Base-by-base conservation (phyloP, 2,888 invertebrate species). In the Cerceris rybyensis region DNA sequence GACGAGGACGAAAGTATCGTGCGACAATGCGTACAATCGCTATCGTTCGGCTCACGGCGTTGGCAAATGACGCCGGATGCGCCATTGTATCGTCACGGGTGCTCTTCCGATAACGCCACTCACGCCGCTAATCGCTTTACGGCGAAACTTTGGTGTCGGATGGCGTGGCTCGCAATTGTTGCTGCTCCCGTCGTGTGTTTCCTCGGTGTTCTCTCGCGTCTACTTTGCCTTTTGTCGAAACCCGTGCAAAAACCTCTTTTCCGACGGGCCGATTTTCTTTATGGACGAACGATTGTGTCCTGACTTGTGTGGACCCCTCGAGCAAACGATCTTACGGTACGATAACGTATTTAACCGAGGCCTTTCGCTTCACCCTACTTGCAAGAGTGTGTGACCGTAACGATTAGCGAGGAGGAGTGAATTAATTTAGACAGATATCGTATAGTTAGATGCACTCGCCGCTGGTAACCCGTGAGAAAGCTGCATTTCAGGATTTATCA, bases 1-100 rank as follows among this genome's bases (percentile, higher is more conserved):
- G 75, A 82, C 82, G 84, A 80, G 82, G 75, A 77, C 80, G 82
- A 82, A 82, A 84, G 75, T 84, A 82, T 84, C 77, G 85, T 61
- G 63, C 77, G 70, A 73, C 75, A 70, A 73, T 84, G 77, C 70
- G 71, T 76, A 49, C 28, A 13, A 28, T 14, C 61, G 70, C 61
- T 79, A 69, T 80, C 77, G 75, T 84, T 65, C 70, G 75, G 50
- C 60, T 71, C 75, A 76, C 70, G 70, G 77, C 67, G 85, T 78
- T 84, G 74, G 78, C 78, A 80, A 78, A 81, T 70, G 81, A 81
- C 72, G 82, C 82, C 82, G 82, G 82, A 82, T 82, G 85, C 83
- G 76, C 73, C 76, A 70, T 78, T 85, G 81, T 81, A 81, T 84
- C 79, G 83, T 79, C 73, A 68, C 77, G 59, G 75, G 55, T 82